phyloP scores from a whole-genome alignment of 1,140 invertebrate species.

The Hypsibius dujardini region DNA sequence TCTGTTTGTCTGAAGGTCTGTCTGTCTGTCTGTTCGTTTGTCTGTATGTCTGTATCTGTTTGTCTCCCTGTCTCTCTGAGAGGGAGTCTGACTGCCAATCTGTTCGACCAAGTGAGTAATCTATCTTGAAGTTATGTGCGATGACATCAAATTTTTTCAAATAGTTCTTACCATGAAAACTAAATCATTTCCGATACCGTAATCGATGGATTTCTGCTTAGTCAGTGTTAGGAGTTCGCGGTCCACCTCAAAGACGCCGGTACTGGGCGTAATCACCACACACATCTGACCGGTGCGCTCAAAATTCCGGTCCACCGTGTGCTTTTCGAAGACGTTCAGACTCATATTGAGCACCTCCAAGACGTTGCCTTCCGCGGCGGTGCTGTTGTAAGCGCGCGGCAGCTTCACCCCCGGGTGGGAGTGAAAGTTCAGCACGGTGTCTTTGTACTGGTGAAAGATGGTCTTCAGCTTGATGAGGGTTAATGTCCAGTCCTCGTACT shows the following conservation, averaged over 20 bases:
- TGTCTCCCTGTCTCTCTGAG: too few relatives aligned
- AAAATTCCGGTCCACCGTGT: conserved; percentile 89
- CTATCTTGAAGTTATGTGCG: too few relatives aligned
- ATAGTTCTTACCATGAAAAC: too few relatives aligned
- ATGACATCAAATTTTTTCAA: too few relatives aligned
- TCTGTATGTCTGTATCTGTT: too few relatives aligned
- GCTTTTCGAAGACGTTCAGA: conserved; percentile 93
- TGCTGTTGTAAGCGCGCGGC: conserved; percentile 71
- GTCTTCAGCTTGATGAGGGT: conserved; percentile 64
- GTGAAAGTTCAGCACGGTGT: conserved; percentile 69
- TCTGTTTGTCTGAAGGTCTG: too few relatives aligned
- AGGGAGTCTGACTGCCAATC: too few relatives aligned
- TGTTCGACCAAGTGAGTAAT: too few relatives aligned
- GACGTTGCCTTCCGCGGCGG: conserved; percentile 85
- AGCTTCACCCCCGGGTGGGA: conserved; percentile 47
- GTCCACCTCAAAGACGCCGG: conserved; percentile 88
- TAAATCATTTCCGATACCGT: conserved; percentile 54
- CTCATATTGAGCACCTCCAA: conserved; percentile 95
- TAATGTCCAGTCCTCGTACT: conserved; percentile 89
- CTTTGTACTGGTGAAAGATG: conserved; percentile 76
- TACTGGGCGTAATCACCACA: conserved; percentile 90
- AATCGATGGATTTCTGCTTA: conserved; percentile 94
- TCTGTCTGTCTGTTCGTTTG: too few relatives aligned
- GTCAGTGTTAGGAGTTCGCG: conserved; percentile 90
- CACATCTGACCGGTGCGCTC: conserved; percentile 92